A percentile compares a stretch with the other conserved stretches of the same genome.
Conservation (phyloP, 2,888 invertebrate genomes). For the Acanthosepion lycidas region DNA sequence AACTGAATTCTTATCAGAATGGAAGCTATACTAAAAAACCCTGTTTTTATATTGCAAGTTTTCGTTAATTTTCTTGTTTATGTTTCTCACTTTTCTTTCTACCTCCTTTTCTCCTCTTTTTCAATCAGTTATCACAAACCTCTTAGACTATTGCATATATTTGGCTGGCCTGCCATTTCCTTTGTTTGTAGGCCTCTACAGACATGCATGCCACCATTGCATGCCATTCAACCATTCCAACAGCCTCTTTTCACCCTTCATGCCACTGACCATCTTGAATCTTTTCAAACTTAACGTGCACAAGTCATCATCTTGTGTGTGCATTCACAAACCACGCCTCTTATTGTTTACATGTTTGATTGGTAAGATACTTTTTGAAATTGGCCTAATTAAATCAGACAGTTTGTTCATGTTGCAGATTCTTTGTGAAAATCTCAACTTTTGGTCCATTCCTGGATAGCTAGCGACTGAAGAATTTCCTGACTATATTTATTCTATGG, state of each 20-base stretch:
- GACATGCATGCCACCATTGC: slow-evolving; percentile 6
- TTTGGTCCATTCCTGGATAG: slow-evolving; percentile 33
- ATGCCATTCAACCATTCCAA: slow-evolving; percentile 10
- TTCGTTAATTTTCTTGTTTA: background rate
- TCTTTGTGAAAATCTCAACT: slow-evolving; percentile 15
- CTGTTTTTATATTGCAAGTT: background rate
- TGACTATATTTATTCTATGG: slow-evolving; percentile 13
- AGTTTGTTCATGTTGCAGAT: slow-evolving; percentile 33
- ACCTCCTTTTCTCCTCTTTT: background rate
- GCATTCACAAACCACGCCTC: background rate
- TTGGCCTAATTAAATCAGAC: slow-evolving; percentile 33
- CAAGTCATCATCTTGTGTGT: slow-evolving; percentile 2
- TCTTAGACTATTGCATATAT: slow-evolving; percentile 1
- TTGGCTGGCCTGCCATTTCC: slow-evolving; percentile 15
- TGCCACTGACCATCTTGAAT: background rate
- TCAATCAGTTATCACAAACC: background rate
- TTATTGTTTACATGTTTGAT: slow-evolving; percentile 16
- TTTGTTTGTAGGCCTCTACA: no score
- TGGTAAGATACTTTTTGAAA: slow-evolving; percentile 11
- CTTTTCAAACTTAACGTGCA: background rate
- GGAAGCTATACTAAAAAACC: background rate
- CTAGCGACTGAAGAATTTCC: slow-evolving; percentile 13
- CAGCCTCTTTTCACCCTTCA: background rate
- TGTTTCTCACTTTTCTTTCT: background rate
- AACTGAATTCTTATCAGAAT: background rate